Evolutionary conservation across 2,888 invertebrate genomes (phyloP), one percentile per base, ranked within the genome.

Genomic region (Lathronympha strigana): DNA sequence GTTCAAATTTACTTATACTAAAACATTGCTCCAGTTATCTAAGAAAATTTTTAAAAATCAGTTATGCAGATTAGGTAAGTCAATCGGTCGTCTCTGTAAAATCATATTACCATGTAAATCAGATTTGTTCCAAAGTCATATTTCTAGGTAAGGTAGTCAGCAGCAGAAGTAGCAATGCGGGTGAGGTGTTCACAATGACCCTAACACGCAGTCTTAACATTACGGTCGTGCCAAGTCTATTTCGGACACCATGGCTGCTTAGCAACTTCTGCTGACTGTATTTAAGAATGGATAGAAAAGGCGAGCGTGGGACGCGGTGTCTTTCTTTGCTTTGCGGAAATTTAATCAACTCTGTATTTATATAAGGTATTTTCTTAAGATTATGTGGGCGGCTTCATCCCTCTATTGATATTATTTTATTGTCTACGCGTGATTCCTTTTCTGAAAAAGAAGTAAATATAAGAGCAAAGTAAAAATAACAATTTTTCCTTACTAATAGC

Each of bases 91-190:
- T 21, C 9, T 17, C 19, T 17, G 28, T 54, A 31, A 31, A n/a
- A 17, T 45, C 45, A 33, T 43, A 67, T 67, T 58, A 25, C 28
- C 51, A 67, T 63, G 58, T 55, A 61, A 66, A 50, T 63, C 19
- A 28, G 43, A 47, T 60, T 66, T 53, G 53, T 47, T 60, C 15
- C 36, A n/a, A 61, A 53, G 17, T 38, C 61, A 55, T 25, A n/a
- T 21, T 36, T 47, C 47, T 47, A 33, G 31, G 40, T 17, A 43
- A 36, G 40, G 9, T n/a, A n/a, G n/a, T n/a, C n/a, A n/a, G n/a
- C n/a, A n/a, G n/a, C n/a, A n/a, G n/a, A n/a, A n/a, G n/a, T n/a
- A n/a, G n/a, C n/a, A n/a, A n/a, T n/a, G n/a, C n/a, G n/a, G n/a
- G n/a, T n/a, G n/a, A n/a, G n/a, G n/a, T n/a, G n/a, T n/a, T n/a